Conservation (phyloP, 2,797 vertebrate species). For the Pristis pectinata region DNA sequence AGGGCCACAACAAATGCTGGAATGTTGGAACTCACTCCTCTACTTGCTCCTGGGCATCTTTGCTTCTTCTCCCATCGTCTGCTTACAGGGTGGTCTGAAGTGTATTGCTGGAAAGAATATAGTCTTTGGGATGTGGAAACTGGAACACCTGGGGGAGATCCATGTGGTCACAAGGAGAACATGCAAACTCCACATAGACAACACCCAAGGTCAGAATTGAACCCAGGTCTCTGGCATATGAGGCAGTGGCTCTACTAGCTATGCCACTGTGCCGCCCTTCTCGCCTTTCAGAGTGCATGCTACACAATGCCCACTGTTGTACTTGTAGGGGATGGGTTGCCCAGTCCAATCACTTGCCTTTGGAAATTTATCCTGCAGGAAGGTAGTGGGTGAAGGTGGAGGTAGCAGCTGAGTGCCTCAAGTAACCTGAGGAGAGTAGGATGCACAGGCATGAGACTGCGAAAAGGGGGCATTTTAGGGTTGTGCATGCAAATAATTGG, state of each 20-base stretch:
- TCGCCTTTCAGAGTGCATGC: background rate
- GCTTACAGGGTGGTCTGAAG: background rate
- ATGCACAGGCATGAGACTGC: background rate
- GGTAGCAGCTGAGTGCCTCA: background rate
- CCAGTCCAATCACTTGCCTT: background rate
- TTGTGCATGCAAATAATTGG: background rate
- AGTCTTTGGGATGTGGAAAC: background rate
- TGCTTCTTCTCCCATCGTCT: background rate
- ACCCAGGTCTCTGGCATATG: no score
- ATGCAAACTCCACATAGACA: no score
- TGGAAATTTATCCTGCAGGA: background rate
- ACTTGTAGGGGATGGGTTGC: background rate
- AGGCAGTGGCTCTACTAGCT: no score
- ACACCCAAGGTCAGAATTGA: no score
- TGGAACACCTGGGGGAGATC: background rate
- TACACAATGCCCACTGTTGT: background rate
- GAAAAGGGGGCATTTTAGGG: background rate
- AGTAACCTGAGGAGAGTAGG: background rate
- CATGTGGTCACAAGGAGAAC: no score
- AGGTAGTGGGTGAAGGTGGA: background rate
- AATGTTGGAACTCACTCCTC: no score
- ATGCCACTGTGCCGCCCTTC: background rate
- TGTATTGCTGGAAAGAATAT: background rate
- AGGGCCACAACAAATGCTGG: background rate
- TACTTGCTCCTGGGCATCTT: background rate